phyloP scores from a whole-genome alignment of 2,797 vertebrate genomes.

The Cottoperca gobio region DNA sequence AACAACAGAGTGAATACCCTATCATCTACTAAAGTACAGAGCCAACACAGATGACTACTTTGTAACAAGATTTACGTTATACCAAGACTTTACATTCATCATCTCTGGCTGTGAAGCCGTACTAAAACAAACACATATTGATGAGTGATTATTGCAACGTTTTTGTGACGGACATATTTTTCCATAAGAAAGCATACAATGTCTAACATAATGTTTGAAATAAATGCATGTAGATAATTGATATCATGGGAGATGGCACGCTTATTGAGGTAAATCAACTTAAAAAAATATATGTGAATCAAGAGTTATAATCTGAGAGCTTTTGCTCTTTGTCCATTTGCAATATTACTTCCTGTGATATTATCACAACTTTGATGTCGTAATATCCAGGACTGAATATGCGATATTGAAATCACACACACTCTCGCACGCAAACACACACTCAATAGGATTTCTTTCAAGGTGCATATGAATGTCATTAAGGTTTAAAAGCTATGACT shows the following conservation, averaged over 20 bases:
- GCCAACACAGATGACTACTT: slow-evolving; percentile 66
- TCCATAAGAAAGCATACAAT: slow-evolving; percentile 53
- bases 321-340: slow-evolving; percentile 52
- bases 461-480: slow-evolving; percentile 60
- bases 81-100: slow-evolving; percentile 79
- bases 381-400: slow-evolving; percentile 50
- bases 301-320: slow-evolving; percentile 48
- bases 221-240: slow-evolving; percentile 38
- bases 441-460: slow-evolving; percentile 45
- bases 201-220: slow-evolving; percentile 48
- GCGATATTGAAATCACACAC: slow-evolving; percentile 49
- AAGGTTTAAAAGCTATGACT: slow-evolving; percentile 63
- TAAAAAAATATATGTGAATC: slow-evolving; percentile 59
- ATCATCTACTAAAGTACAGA: slow-evolving; percentile 71
- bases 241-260: slow-evolving; percentile 63
- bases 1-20: slow-evolving; percentile 60
- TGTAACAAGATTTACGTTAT: slow-evolving; percentile 69
- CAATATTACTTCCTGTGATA: slow-evolving; percentile 57
- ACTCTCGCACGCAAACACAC: slow-evolving; percentile 26
- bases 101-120: slow-evolving; percentile 68
- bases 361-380: slow-evolving; percentile 63
- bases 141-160: slow-evolving; percentile 76
- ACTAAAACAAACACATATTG: slow-evolving; percentile 62
- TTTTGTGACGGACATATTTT: slow-evolving; percentile 53
- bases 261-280: slow-evolving; percentile 75